Conservation (phyloP, 2,888 invertebrate species). For the Mesoligia furuncula region DNA sequence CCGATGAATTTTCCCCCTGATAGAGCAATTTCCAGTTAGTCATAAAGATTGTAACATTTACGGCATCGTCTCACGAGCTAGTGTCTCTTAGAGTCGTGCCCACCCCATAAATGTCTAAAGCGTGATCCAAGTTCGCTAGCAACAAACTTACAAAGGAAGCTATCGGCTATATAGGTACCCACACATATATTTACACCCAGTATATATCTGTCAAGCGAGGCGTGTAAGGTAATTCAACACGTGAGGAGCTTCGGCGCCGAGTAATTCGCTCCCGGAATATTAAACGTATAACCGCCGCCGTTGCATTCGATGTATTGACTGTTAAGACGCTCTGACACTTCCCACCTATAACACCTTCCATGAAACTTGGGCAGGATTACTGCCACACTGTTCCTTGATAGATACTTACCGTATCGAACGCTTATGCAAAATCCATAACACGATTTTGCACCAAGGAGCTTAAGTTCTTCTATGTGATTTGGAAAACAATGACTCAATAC, state of each 20-base stretch:
- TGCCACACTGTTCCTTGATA: slow-evolving; percentile 6
- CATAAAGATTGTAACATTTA: slow-evolving; percentile 24
- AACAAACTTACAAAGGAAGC: slow-evolving; percentile 62
- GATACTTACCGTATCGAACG: slow-evolving; percentile 36
- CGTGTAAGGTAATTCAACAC: slow-evolving; percentile 70
- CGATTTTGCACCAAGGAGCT: slow-evolving; percentile 22
- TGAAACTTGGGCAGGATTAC: slow-evolving; percentile 28
- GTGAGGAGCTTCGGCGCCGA: slow-evolving; percentile 65
- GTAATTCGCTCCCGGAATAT: slow-evolving; percentile 67
- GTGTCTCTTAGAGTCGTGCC: slow-evolving; percentile 38
- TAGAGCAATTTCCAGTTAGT: neutral
- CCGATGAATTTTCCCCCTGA: neutral
- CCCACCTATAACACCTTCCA: slow-evolving; percentile 28
- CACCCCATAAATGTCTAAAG: slow-evolving; percentile 48
- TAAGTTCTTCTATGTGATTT: slow-evolving; percentile 24
- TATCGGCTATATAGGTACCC: slow-evolving; percentile 47
- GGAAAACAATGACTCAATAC: slow-evolving; percentile 30
- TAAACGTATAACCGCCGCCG: slow-evolving; percentile 61
- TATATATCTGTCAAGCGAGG: slow-evolving; percentile 65
- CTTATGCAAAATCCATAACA: slow-evolving; percentile 43
- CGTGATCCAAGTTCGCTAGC: slow-evolving; percentile 54
- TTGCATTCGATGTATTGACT: slow-evolving; percentile 59
- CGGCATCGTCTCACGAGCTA: slow-evolving; percentile 31
- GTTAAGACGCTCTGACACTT: slow-evolving; percentile 51
- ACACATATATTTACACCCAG: slow-evolving; percentile 54